Conservation (phyloP, 2,888 invertebrate species). For the Salpingus planirostris region DNA sequence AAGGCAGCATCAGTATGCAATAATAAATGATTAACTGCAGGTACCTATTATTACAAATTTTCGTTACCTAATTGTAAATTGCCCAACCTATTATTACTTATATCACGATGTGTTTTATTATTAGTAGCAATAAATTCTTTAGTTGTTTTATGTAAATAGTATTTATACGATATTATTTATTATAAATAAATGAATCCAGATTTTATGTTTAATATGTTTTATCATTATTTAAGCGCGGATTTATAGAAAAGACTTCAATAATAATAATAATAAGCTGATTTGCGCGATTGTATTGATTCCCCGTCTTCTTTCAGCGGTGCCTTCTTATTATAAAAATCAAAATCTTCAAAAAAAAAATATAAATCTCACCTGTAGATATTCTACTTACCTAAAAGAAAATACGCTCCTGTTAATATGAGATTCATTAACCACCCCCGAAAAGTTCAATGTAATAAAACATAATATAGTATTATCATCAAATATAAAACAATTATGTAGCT, state of each 20-base stretch:
- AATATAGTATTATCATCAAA: constrained; percentile 17
- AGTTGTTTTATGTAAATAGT: constrained; percentile 15
- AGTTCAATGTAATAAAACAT: constrained; percentile 33
- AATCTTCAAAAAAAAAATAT: too few relatives aligned
- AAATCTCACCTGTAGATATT: constrained; percentile 39
- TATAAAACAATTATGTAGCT: constrained; percentile 35
- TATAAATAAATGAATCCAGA: constrained; percentile 14
- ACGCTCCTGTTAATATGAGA: constrained; percentile 17
- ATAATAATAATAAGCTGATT: constrained; percentile 12
- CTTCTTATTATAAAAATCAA: constrained; percentile 42
- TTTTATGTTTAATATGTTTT: too few relatives aligned
- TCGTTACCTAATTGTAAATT: constrained; percentile 3
- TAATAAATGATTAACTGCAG: constrained; percentile 10
- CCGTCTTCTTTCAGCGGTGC: constrained; percentile 46
- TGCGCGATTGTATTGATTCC: constrained; percentile 34
- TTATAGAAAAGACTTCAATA: too few relatives aligned
- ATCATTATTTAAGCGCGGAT: not conserved
- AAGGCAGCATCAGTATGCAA: constrained; percentile 13
- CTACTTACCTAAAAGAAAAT: constrained; percentile 13
- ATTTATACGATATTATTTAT: constrained; percentile 19
- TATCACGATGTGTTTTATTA: constrained; percentile 15
- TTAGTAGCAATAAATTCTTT: constrained; percentile 23
- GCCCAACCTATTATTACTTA: constrained; percentile 6
- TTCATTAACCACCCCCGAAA: constrained; percentile 20
- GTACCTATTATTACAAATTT: constrained; percentile 6